phyloP scores from a whole-genome alignment of 1,140 invertebrate genomes.

The Drosophila simulans region DNA sequence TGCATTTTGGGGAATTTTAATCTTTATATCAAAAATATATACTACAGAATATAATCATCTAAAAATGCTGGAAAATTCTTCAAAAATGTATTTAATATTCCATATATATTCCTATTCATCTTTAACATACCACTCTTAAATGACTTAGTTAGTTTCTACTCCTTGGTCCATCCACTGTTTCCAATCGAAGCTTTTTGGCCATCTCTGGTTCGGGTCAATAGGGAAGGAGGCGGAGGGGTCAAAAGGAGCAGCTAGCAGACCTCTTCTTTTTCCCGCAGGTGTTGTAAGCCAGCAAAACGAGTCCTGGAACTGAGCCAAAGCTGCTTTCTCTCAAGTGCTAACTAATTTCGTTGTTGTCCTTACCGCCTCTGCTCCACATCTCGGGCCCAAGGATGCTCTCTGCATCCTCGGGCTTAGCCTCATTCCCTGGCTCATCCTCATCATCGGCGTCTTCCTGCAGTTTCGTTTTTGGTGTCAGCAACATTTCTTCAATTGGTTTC shows the following conservation, averaged over 20 bases:
- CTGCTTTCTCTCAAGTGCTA: constrained; percentile 74
- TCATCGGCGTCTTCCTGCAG: constrained; percentile 49
- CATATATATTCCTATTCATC: no score
- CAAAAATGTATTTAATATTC: no score
- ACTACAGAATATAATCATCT: no score
- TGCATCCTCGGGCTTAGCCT: constrained; percentile 38
- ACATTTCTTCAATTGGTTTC: constrained; percentile 80
- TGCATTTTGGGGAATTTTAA: neutral
- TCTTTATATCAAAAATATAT: no score
- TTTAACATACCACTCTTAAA: no score
- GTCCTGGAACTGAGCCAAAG: constrained; percentile 70
- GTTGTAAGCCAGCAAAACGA: constrained; percentile 74
- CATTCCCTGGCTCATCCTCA: constrained; percentile 42
- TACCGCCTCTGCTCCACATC: constrained; percentile 7
- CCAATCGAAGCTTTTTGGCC: neutral
- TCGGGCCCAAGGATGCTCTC: constrained; percentile 3
- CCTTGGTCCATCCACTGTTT: neutral
- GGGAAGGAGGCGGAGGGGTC: neutral
- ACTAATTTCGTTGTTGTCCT: constrained; percentile 77
- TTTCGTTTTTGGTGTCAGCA: constrained; percentile 78
- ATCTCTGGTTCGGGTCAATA: constrained; percentile 37
- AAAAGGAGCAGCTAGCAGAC: constrained; percentile 12
- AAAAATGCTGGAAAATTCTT: no score
- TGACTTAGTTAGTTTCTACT: no score
- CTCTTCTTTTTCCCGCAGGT: constrained; percentile 67